phyloP scores from a whole-genome alignment of 2,113 vertebrate genomes.

The Alligator sinensis region DNA sequence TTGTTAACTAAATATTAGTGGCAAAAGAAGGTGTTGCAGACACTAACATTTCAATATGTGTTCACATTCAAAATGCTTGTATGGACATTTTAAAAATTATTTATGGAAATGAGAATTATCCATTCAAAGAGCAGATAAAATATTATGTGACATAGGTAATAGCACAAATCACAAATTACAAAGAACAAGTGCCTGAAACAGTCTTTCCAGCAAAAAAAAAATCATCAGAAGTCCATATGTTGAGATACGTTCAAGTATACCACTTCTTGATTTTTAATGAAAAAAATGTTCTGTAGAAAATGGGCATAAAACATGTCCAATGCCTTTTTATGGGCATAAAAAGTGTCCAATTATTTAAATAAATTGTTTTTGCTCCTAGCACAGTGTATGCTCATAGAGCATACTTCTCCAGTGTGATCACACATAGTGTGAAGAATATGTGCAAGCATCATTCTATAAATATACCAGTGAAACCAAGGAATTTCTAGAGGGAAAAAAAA shows the following conservation, averaged over 20 bases:
- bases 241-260: not conserved
- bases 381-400: not conserved
- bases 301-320: not conserved
- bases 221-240: not conserved
- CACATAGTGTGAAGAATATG: not conserved
- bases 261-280: not conserved
- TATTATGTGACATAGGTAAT: not conserved
- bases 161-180: not conserved
- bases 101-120: not conserved
- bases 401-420: accelerated
- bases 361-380: not conserved
- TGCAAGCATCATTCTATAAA: not conserved
- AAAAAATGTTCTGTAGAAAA: not conserved
- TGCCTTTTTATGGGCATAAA: not conserved
- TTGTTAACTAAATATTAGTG: not conserved
- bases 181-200: not conserved
- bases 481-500: accelerated
- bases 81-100: not conserved
- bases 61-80: not conserved
- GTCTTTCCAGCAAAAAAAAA: not conserved
- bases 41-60: not conserved
- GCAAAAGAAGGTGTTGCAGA: not conserved
- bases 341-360: not conserved
- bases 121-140: not conserved
- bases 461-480: accelerated